phyloP scores from a whole-genome alignment of 2,797 vertebrate species.

The Hydrophis major region DNA sequence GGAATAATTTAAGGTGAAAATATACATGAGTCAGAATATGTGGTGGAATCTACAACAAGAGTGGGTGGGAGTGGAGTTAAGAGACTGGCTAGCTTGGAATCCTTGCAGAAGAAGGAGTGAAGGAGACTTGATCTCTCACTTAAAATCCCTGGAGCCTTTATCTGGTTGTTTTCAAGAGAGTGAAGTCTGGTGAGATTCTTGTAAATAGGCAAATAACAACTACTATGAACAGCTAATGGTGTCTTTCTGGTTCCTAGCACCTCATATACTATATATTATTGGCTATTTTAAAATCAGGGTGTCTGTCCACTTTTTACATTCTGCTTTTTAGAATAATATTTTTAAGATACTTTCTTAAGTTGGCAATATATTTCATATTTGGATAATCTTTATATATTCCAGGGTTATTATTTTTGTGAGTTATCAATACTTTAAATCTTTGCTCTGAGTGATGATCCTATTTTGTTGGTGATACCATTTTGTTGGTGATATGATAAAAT shows the following conservation, averaged over 20 bases:
- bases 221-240: no score
- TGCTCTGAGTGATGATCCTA: background rate
- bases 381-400: background rate
- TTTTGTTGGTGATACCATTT: background rate
- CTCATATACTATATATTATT: background rate
- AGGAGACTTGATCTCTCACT: background rate
- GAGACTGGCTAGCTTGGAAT: background rate
- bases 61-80: background rate
- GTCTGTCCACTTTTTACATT: background rate
- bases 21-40: background rate
- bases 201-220: no score
- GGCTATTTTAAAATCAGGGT: background rate
- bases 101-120: background rate
- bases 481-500: background rate
- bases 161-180: background rate
- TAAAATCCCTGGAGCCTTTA: background rate
- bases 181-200: background rate
- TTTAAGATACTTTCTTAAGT: background rate
- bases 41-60: background rate
- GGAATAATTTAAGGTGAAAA: background rate
- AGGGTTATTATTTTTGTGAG: background rate
- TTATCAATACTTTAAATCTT: background rate
- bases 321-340: background rate
- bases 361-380: background rate
- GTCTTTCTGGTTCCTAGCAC: no score